These are phyloP conservation scores for Sarcophaga subvicina DNA, from an alignment of 2,888 invertebrate species.

Conservation along the genomic window DNA sequence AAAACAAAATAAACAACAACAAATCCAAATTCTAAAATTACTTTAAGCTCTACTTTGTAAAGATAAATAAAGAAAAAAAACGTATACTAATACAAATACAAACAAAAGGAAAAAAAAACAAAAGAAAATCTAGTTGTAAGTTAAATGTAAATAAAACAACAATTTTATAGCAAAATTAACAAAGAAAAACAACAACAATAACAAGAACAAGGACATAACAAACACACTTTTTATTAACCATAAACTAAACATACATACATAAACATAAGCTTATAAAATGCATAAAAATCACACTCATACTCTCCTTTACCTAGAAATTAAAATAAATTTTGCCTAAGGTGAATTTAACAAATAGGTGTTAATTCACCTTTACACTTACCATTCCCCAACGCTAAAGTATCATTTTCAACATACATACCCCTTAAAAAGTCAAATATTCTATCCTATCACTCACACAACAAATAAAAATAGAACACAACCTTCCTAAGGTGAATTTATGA, in stretches of 20 bases:
- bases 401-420: too few relatives aligned
- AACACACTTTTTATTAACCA: not conserved
- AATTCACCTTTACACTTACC: too few relatives aligned
- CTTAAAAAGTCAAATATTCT: too few relatives aligned
- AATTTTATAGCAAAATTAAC: constrained; percentile 52
- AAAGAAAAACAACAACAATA: not conserved
- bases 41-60: constrained; percentile 70
- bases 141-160: constrained; percentile 60
- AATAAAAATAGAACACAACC: too few relatives aligned
- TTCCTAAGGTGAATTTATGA: too few relatives aligned
- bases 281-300: too few relatives aligned
- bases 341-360: too few relatives aligned
- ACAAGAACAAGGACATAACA: not conserved
- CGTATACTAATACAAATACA: constrained; percentile 64
- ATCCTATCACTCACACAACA: too few relatives aligned
- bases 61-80: constrained; percentile 49
- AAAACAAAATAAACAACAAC: constrained; percentile 57
- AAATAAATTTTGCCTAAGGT: too few relatives aligned
- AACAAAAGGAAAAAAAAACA: constrained; percentile 33
- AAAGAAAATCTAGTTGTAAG: constrained; percentile 54
- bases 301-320: too few relatives aligned
- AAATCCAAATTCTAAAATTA: constrained; percentile 70
- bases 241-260: not conserved
- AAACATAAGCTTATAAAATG: too few relatives aligned
- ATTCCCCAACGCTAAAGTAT: too few relatives aligned